Evolutionary conservation across 2,797 vertebrate genomes (phyloP).

Genomic region (Arctocebus calabarensis): DNA sequence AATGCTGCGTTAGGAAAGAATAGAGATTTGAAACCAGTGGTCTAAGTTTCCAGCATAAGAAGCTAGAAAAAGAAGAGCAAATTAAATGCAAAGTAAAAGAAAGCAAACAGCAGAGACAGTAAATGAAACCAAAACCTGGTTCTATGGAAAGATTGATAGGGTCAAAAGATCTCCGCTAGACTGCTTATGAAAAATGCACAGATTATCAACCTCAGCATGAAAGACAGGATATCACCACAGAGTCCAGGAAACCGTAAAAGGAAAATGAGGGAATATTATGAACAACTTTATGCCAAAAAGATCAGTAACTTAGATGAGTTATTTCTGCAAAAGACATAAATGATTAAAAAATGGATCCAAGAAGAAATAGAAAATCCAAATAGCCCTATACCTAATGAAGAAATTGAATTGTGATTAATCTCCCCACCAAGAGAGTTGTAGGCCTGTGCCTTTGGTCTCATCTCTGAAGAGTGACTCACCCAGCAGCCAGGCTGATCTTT

Average conservation of each 20-base stretch:
- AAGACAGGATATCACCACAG: background rate
- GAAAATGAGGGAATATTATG: background rate
- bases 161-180: background rate
- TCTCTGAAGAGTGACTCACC: rapidly evolving
- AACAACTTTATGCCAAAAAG: background rate
- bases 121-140: background rate
- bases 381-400: background rate
- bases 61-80: background rate
- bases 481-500: background rate
- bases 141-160: background rate
- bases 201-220: rapidly evolving
- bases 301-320: background rate
- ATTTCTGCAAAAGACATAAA: background rate
- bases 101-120: background rate
- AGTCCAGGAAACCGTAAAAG: background rate
- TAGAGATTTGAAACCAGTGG: background rate
- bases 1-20: background rate
- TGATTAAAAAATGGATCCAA: background rate
- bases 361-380: background rate
- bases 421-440: background rate
- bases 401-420: background rate
- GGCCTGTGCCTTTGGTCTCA: background rate
- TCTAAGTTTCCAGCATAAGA: background rate
- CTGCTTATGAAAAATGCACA: background rate
- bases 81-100: background rate